Evolutionary conservation across 2,797 vertebrate species (phyloP), one percentile per base, ranked within the genome.

Genomic region (Enteromius anoplus): DNA sequence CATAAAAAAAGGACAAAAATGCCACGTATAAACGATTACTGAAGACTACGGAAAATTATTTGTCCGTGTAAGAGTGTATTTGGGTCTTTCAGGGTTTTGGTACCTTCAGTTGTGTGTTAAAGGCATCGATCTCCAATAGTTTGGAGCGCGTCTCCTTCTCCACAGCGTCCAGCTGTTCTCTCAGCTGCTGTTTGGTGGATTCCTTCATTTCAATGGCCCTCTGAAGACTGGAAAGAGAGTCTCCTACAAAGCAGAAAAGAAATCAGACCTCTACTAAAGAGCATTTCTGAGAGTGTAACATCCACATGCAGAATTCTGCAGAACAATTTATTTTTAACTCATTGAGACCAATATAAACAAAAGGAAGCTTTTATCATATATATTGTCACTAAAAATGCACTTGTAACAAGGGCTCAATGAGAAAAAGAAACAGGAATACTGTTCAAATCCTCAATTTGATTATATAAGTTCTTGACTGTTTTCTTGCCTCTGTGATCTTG

Each of bases 31-130:
- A 65, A 29, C 8, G 8, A 64, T 29, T 64, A 64, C 62, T 19
- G 1, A 64, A 9, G 15, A 65, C 29, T 45, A 12, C 0, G 11
- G 42, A 17, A 34, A 65, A 65, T 64, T 3, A 60, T 17, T 12
- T n/a, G 37, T 11, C 19, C 11, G 23, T 21, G 7, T 23, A 5
- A 60, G 23, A 32, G 23, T 32, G 65, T 49, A 47, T 62, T 21
- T 58, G 12, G 4, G 21, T 76, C 37, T 80, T 40, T 65, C 7
- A n/a, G 60, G 26, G 29, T 32, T 68, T 68, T 37, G 7, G 49
- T 85, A 99, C 98, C 97, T 98, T 99, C 80, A 99, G 95, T 83
- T 99, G 98, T 60, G 97, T 97, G 91, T 98, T 99, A 93, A 98
- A 99, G 68, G 96, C 95, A 53, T 99, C 98, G 64, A 99, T 99